Evolutionary conservation across 2,113 vertebrate species (phyloP).

Genomic region (Gallinago media): DNA sequence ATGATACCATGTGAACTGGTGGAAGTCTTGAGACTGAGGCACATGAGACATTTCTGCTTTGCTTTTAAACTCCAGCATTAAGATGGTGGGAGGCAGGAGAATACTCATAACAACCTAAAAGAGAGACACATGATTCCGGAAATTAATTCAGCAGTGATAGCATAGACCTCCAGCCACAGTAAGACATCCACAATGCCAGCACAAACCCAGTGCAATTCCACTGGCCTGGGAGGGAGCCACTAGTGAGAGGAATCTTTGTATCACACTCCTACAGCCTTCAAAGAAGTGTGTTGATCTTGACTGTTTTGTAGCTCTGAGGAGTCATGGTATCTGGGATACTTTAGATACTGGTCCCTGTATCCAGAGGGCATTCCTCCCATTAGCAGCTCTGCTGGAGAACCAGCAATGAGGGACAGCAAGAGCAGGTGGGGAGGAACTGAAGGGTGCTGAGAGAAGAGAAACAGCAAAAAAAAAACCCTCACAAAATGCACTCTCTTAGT

Average conservation of each 20-base stretch:
- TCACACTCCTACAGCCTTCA: neutral
- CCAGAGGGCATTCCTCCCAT: neutral
- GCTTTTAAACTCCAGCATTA: conserved; percentile 96
- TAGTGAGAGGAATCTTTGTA: neutral
- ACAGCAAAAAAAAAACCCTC: neutral
- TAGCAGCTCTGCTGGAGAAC: neutral
- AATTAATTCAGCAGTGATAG: neutral
- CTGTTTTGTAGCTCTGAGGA: neutral
- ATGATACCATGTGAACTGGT: conserved; percentile 84
- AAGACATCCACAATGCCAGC: neutral
- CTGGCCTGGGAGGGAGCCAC: neutral
- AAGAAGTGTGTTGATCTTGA: neutral
- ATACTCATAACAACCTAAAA: conserved; percentile 91
- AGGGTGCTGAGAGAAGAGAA: neutral
- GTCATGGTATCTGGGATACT: neutral
- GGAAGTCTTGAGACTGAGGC: conserved; percentile 88
- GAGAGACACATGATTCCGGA: neutral
- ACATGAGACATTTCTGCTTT: conserved; percentile 98
- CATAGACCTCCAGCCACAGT: neutral
- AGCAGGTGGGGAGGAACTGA: neutral
- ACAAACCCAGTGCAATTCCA: neutral
- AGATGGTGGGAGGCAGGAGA: conserved; percentile 89
- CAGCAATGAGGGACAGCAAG: rapidly evolving
- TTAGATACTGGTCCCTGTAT: neutral
- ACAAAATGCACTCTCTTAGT: neutral